Percentiles rank a stretch among this genome's conserved stretches.
Conservation (phyloP, 2,113 vertebrate genomes). For the Edolisoma coerulescens region DNA sequence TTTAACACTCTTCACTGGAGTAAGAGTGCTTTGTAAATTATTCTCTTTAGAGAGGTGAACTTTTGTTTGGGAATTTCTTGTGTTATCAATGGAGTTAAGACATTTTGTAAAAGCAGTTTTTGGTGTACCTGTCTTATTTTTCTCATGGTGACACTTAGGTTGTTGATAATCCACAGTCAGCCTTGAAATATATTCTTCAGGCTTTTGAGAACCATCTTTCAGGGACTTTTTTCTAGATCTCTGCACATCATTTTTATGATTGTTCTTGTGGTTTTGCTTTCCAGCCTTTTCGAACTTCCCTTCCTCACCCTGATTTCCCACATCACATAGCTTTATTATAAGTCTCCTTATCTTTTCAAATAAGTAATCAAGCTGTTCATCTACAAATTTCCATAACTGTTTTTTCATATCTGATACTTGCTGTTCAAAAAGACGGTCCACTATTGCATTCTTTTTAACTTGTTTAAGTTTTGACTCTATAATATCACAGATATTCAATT, state of each 20-base stretch:
- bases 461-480: slow-evolving; percentile 84
- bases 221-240: slow-evolving; percentile 34
- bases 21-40: neutral
- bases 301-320: slow-evolving; percentile 53
- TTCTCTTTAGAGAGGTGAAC: slow-evolving; percentile 28
- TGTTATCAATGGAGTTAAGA: slow-evolving; percentile 58
- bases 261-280: slow-evolving; percentile 12
- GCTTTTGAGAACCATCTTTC: slow-evolving; percentile 54
- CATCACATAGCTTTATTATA: slow-evolving; percentile 75
- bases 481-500: slow-evolving; percentile 80
- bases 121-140: slow-evolving; percentile 16
- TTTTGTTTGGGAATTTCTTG: slow-evolving; percentile 51
- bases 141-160: slow-evolving; percentile 25
- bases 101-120: slow-evolving; percentile 48
- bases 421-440: slow-evolving; percentile 92
- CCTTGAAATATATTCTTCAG: slow-evolving; percentile 47
- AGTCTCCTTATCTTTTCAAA: slow-evolving; percentile 82
- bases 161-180: slow-evolving; percentile 19
- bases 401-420: slow-evolving; percentile 89
- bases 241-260: slow-evolving; percentile 40
- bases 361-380: slow-evolving; percentile 88
- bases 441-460: slow-evolving; percentile 86
- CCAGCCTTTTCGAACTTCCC: slow-evolving; percentile 32
- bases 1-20: slow-evolving; percentile 11
- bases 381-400: slow-evolving; percentile 93